Percentiles rank a stretch among this genome's conserved stretches.
These are phyloP conservation scores for Gallinago stenura DNA, from an alignment of 2,797 vertebrate species.

Conservation along the genomic window DNA sequence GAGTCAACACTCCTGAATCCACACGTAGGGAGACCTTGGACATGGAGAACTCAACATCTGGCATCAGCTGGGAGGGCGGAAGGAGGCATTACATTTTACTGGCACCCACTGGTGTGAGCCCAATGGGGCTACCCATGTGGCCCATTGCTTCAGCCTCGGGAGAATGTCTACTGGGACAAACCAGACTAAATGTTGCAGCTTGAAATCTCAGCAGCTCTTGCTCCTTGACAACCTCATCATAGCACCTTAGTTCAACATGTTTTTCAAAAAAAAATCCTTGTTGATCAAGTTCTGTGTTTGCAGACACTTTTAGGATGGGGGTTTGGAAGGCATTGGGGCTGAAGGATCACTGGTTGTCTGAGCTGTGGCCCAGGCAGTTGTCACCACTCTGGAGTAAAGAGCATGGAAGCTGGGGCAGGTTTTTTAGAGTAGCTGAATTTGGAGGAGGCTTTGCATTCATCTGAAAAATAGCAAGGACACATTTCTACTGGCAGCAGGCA, in stretches of 20 bases:
- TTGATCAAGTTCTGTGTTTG: background rate
- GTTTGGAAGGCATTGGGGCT: background rate
- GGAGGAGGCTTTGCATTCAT: background rate
- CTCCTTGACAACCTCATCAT: background rate
- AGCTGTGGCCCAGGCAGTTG: background rate
- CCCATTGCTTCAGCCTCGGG: background rate
- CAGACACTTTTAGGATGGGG: background rate
- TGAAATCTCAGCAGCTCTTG: background rate
- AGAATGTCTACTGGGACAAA: background rate
- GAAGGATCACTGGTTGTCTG: background rate
- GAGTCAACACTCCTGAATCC: background rate
- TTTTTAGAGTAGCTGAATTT: background rate
- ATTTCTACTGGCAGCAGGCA: background rate
- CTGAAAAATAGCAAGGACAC: background rate
- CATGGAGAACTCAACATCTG: background rate
- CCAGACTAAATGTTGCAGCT: background rate
- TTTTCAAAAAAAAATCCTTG: background rate
- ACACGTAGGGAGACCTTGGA: background rate
- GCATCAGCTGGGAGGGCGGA: background rate
- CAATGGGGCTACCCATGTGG: accelerated
- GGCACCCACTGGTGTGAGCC: background rate
- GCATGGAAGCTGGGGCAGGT: accelerated
- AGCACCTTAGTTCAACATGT: background rate
- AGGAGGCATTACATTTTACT: background rate
- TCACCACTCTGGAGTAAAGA: background rate